Conservation (phyloP, 1,140 invertebrate species). For the Penaeus vannamei region DNA sequence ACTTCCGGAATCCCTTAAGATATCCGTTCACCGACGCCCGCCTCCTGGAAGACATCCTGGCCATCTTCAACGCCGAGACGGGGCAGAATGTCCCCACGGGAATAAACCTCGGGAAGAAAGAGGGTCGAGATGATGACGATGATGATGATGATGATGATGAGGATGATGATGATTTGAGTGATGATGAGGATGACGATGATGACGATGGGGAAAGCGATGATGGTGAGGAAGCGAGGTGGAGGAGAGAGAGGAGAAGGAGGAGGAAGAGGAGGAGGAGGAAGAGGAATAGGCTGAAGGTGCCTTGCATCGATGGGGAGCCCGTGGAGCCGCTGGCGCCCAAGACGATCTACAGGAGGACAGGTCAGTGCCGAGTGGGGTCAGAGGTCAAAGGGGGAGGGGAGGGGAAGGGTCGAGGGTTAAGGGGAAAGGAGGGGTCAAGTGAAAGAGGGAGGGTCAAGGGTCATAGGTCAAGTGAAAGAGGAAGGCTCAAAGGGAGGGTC, state of each 20-base stretch:
- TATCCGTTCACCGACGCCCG: conserved; percentile 60
- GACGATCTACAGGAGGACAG: not conserved
- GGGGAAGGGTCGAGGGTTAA: too few relatives aligned
- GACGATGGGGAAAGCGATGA: too few relatives aligned
- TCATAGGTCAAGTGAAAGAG: too few relatives aligned
- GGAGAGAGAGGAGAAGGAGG: not conserved
- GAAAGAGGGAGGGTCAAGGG: too few relatives aligned
- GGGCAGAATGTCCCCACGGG: not conserved
- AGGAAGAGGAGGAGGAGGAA: not conserved
- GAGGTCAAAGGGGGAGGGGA: too few relatives aligned
- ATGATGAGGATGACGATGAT: not conserved
- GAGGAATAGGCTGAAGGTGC: not conserved
- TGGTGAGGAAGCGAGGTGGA: not conserved
- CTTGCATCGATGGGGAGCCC: not conserved
- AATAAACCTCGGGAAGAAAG: not conserved
- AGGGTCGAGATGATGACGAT: not conserved
- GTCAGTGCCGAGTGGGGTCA: not conserved
- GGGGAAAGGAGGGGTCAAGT: too few relatives aligned
- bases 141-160: not conserved
- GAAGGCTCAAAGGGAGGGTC: too few relatives aligned
- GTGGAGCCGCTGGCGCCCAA: not conserved
- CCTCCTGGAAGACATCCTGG: conserved; percentile 44
- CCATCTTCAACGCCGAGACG: conserved; percentile 25
- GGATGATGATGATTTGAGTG: not conserved
- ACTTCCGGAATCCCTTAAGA: conserved; percentile 48